A percentile compares a stretch with the other conserved stretches of the same genome.
phyloP scores from a whole-genome alignment of 2,888 invertebrate genomes.

The Blera fallax region DNA sequence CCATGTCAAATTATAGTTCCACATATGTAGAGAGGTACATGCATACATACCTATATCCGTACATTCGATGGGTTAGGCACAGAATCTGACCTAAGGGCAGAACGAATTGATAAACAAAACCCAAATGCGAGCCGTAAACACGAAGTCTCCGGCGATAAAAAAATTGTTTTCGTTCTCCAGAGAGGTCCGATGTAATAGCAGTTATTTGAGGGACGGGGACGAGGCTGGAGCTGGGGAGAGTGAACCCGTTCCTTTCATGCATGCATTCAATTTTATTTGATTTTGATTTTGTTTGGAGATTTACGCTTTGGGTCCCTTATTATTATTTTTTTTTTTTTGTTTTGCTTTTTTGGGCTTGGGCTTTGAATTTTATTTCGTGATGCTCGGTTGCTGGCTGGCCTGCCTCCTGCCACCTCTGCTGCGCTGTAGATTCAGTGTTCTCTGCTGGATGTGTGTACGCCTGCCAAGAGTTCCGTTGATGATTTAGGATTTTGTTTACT shows the following conservation, averaged over 20 bases:
- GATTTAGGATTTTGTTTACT: conserved; percentile 60
- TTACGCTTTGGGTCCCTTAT: conserved; percentile 26
- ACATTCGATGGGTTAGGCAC: conserved; percentile 17
- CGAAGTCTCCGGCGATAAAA: conserved; percentile 17
- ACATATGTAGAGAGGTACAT: conserved; percentile 3
- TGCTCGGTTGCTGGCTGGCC: conserved; percentile 19
- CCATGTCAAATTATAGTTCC: conserved; percentile 51
- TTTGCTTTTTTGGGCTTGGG: conserved; percentile 20
- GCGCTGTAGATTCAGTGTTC: conserved; percentile 8
- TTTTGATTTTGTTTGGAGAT: conserved; percentile 57
- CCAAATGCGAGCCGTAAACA: conserved; percentile 54
- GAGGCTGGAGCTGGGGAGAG: background rate
- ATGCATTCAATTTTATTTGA: conserved; percentile 64
- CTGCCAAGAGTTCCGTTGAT: conserved; percentile 49
- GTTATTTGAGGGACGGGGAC: background rate
- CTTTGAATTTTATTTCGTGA: conserved; percentile 32
- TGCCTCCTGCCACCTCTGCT: background rate
- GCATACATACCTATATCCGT: no score
- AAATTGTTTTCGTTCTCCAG: conserved; percentile 33
- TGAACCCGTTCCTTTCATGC: conserved; percentile 46
- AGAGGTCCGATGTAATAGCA: conserved; percentile 26
- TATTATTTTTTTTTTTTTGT: no score
- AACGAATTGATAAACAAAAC: conserved; percentile 65
- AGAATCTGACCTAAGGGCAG: conserved; percentile 59
- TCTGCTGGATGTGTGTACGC: conserved; percentile 1